A percentile compares a stretch with the other conserved stretches of the same genome.
phyloP scores from a whole-genome alignment of 2,888 invertebrate genomes.

The Acholoe squamosa region DNA sequence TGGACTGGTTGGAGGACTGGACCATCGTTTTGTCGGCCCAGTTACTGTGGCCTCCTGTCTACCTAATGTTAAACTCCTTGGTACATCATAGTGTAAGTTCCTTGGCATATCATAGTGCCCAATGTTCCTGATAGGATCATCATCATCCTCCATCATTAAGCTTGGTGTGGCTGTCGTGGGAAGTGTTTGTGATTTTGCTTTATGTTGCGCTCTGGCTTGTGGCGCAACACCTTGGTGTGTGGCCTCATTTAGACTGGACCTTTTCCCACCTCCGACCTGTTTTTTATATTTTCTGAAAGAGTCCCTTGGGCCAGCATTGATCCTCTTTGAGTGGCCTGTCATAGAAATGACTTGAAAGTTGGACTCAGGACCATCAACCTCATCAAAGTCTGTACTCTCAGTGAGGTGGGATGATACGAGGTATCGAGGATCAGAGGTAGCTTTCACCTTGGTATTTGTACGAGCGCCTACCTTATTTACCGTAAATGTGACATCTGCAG shows the following conservation, averaged over 20 bases:
- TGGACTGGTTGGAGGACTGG: not conserved
- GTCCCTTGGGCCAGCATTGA: conserved; percentile 28
- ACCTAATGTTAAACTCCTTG: conserved; percentile 18
- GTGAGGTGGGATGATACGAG: conserved; percentile 24
- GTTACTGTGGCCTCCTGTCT: not conserved
- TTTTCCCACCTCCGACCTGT: not conserved
- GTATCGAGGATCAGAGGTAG: not conserved
- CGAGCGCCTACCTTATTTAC: not conserved
- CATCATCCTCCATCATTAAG: not conserved
- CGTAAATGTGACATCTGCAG: not conserved
- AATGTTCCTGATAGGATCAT: too few species aligned
- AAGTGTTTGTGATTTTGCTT: conserved; percentile 6
- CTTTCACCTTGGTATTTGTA: not conserved
- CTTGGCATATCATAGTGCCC: too few species aligned
- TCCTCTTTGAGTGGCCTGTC: not conserved
- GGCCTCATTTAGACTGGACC: conserved; percentile 3
- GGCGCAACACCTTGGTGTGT: not conserved
- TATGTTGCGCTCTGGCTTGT: not conserved
- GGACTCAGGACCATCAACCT: not conserved
- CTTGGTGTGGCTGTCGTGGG: not conserved
- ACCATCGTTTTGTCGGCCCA: not conserved
- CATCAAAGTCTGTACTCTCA: conserved; percentile 56
- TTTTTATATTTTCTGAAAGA: conserved; percentile 54
- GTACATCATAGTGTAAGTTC: not conserved
- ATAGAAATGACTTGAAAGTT: conserved; percentile 19